A percentile compares a stretch with the other conserved stretches of the same genome.
Conservation (phyloP, 2,113 vertebrate species). For the Danio rerio region GRCz12tu NC_133199.1:8649501-8650000, state of each 20-base stretch:
- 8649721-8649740: not conserved
- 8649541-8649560: constrained; percentile 75
- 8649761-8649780: too few species aligned
- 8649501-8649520: constrained; percentile 74
- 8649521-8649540: constrained; percentile 75
- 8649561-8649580: constrained; percentile 72
- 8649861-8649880: too few species aligned
- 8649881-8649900: too few species aligned
- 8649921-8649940: too few species aligned
- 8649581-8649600: constrained; percentile 55
- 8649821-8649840: too few species aligned
- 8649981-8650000: too few species aligned
- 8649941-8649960: too few species aligned
- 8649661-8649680: constrained; percentile 21
- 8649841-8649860: too few species aligned
- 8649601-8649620: constrained; percentile 30
- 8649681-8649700: constrained; percentile 44
- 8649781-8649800: too few species aligned
- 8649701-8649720: constrained; percentile 23
- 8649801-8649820: too few species aligned
- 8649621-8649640: constrained; percentile 33
- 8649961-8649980: too few species aligned
- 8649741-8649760: not conserved
- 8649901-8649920: too few species aligned
- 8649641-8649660: constrained; percentile 25